A percentile compares a stretch with the other conserved stretches of the same genome.
These are phyloP conservation scores for Chloroceryle amazona DNA, from an alignment of 2,797 vertebrate species.

Conservation along the genomic window DNA sequence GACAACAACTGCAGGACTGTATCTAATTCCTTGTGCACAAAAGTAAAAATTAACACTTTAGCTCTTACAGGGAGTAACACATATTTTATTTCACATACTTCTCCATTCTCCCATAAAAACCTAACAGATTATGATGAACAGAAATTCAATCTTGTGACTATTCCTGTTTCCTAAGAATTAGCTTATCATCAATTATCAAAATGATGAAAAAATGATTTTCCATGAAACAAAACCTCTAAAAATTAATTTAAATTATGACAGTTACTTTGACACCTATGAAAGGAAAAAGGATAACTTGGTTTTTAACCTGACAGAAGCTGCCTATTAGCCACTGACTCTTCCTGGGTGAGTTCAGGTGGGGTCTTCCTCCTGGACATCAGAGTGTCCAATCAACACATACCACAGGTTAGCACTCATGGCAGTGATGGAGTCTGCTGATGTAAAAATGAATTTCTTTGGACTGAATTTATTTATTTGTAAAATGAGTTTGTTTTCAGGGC, in stretches of 20 bases:
- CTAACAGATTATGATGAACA: background rate
- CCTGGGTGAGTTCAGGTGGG: background rate
- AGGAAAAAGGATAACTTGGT: background rate
- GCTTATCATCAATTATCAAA: background rate
- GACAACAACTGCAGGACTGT: background rate
- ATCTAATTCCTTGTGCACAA: background rate
- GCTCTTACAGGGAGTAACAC: background rate
- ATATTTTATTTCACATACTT: background rate
- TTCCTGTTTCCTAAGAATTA: background rate
- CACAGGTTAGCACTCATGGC: background rate
- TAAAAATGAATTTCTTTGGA: background rate
- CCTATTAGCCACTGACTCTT: background rate
- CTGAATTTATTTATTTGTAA: background rate
- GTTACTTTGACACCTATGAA: background rate
- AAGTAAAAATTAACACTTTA: background rate
- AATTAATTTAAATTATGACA: background rate
- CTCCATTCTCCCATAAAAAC: background rate
- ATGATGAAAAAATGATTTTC: background rate
- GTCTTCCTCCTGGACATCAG: background rate
- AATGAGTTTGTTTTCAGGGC: background rate
- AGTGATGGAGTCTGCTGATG: background rate
- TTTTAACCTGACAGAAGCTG: background rate
- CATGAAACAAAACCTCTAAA: background rate
- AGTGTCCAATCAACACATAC: fast-evolving
- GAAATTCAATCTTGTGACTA: background rate